Evolutionary conservation across 2,113 vertebrate genomes (phyloP), one percentile per base, ranked within the genome.

Genomic region (Oenanthe melanoleuca): DNA sequence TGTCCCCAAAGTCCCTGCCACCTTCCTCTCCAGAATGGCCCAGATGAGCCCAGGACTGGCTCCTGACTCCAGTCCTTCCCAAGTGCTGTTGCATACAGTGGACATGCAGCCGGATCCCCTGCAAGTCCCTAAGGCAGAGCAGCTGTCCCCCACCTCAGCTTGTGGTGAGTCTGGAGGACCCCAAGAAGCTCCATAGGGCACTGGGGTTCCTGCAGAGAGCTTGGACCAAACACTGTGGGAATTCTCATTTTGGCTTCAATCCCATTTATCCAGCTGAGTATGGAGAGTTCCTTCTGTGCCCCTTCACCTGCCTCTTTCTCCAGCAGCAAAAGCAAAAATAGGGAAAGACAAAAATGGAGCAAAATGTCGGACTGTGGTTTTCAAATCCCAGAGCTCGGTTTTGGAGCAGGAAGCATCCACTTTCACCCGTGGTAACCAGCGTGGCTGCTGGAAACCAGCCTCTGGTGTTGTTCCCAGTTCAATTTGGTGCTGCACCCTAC

Each of bases 81-180:
- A 90, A 60, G 79, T 95, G 12, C 57, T 92, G 59, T 86, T 70
- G 84, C 55, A 86, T 23, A 33, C 47, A 28, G 64, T 22, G 0
- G 47, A 63, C 64, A 92, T 47, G 6, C 92, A 38, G 88, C 85
- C 96, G 4, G 95, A 37, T 70, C 70, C 96, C 21, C 89, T 90
- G 81, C 94, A 98, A 33, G 85, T 98, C 72, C 99, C 99, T 87
- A 99, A 99, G 97, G 98, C 96, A 1, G 99, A 99, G 96, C 98
- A 97, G 34, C 97, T 99, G 3, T 99, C 99, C 6, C 99, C 99
- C 5, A 98, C 98, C 1, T 98, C 97, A 2, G 93, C 96, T 31
- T 98, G 98, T 1, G 97, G 98, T 91, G 97, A 99, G 93, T 95
- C 44, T 86, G 64, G 42, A 34, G 34, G 67, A 57, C 42, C 5